Base-by-base conservation (phyloP, 23 tunicate species). In the Halocynthia aurantium region DNA sequence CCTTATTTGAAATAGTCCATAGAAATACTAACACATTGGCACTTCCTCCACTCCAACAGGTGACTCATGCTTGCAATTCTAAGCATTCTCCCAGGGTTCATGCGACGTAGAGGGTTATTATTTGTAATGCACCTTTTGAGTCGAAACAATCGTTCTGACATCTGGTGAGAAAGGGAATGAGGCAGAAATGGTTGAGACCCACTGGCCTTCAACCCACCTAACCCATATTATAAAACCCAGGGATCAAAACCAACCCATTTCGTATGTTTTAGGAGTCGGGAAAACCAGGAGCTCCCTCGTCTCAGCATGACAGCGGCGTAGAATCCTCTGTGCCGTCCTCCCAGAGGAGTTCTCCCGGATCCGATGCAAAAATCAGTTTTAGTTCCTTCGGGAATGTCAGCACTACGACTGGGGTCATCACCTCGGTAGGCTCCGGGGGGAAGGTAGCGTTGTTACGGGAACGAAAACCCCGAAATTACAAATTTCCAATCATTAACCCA, bases 281-380 rank as follows among this genome's bases (percentile, higher is more conserved):
- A 22, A 74, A 74, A 54, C 20, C 65, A 20, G 78, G 56, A 13
- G 56, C 20, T 64, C 64, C 78, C 10, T 19, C 78, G 0, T 74
- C 78, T 67, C 92, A 81, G 52, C 87, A 86, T 52, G 98, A 92
- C 68, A 92, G 98, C 61, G 98, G 98, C 10, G 98, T 92, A 7
- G 98, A 92, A 64, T 86, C 98, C 53, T 92, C 98, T 11, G 88
- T 92, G 12, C 92, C 93, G 6, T 92, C 98, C 18, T 92, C 98
- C 7, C 98, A 92, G 52, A 86, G 92, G 73, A 87, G 93, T 6
- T 92, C 98, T 8, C 84, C 81, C 12, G 75, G 86, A 1, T 86
- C 89, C 62, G 97, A 88, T 0, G 73, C 72, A 31, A 89, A 89
- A 57, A 54, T 89, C 82, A 89, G 88, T 80, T 89, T 89, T 80